Conservation (phyloP, 2,113 vertebrate species). For the Cygnus atratus region DNA sequence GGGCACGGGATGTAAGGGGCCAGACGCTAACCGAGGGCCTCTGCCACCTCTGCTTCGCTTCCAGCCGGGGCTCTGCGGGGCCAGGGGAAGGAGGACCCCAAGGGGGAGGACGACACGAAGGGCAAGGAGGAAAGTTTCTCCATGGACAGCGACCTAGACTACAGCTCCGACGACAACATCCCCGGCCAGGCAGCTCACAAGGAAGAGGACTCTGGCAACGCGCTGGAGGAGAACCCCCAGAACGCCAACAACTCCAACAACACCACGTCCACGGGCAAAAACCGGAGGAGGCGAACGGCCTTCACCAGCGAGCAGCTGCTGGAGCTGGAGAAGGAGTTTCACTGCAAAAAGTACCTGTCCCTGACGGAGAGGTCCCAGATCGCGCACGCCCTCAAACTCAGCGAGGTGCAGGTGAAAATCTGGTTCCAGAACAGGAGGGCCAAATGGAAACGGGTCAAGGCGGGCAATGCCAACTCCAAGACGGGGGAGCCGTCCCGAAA, state of each 20-base stretch:
- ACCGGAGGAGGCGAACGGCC: constrained; percentile 91
- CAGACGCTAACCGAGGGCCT: constrained; percentile 37
- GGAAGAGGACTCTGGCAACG: constrained; percentile 85
- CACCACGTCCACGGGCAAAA: constrained; percentile 86
- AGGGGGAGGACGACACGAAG: constrained; percentile 84
- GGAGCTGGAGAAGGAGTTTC: constrained; percentile 98
- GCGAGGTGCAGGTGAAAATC: constrained; percentile 99
- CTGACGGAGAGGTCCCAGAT: constrained; percentile 98
- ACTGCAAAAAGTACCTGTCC: constrained; percentile 99
- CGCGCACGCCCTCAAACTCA: constrained; percentile 96
- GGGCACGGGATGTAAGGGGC: background rate
- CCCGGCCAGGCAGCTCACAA: constrained; percentile 78
- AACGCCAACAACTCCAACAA: constrained; percentile 64
- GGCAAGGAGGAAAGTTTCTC: constrained; percentile 94
- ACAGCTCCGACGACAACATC: constrained; percentile 96
- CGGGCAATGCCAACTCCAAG: constrained; percentile 97
- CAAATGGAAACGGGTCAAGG: constrained; percentile 99
- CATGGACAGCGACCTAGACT: constrained; percentile 97
- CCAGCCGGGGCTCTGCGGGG: constrained; percentile 79
- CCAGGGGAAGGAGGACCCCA: constrained; percentile 85
- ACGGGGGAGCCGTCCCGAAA: constrained; percentile 94
- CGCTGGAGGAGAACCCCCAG: constrained; percentile 81
- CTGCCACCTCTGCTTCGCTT: constrained; percentile 65
- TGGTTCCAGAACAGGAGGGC: constrained; percentile 99
- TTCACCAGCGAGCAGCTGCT: constrained; percentile 98